Evolutionary conservation across 1,140 invertebrate species (phyloP).

Genomic region (Drosophila pseudoananassae): DNA sequence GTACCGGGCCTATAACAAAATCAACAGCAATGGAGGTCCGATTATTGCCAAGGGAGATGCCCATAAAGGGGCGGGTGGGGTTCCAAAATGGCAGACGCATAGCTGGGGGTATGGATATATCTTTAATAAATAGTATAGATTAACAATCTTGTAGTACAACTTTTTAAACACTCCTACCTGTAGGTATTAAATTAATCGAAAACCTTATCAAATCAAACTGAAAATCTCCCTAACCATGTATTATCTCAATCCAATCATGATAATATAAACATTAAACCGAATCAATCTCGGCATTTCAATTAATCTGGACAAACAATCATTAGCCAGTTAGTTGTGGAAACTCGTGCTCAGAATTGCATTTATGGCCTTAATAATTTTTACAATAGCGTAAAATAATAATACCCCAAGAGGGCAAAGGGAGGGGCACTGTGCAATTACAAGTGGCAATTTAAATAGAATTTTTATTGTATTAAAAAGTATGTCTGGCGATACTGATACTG

Average conservation of each 20-base stretch:
- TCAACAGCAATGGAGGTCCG: constrained; percentile 41
- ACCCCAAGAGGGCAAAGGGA: neutral
- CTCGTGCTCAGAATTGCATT: constrained; percentile 32
- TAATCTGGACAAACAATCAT: constrained; percentile 9
- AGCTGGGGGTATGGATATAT: constrained; percentile 10
- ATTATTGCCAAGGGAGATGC: constrained; percentile 74
- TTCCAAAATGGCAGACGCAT: constrained; percentile 18
- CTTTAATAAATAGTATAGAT: neutral
- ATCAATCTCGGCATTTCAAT: constrained; percentile 12
- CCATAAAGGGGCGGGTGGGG: constrained; percentile 15
- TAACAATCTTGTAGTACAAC: neutral
- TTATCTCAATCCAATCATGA: neutral
- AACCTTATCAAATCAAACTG: too few species aligned
- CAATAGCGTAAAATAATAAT: constrained; percentile 2
- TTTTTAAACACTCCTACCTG: neutral
- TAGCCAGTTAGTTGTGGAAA: constrained; percentile 25
- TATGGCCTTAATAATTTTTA: constrained; percentile 63
- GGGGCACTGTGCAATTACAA: constrained; percentile 56
- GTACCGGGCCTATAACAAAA: constrained; percentile 50
- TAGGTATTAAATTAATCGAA: too few species aligned
- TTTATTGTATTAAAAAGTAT: constrained; percentile 71
- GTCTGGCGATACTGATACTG: constrained; percentile 25
- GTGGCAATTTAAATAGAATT: constrained; percentile 77
- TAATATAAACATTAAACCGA: neutral
- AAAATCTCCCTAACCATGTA: too few species aligned